Base-by-base conservation (phyloP, 2,113 vertebrate species). In the Apus apus region DNA sequence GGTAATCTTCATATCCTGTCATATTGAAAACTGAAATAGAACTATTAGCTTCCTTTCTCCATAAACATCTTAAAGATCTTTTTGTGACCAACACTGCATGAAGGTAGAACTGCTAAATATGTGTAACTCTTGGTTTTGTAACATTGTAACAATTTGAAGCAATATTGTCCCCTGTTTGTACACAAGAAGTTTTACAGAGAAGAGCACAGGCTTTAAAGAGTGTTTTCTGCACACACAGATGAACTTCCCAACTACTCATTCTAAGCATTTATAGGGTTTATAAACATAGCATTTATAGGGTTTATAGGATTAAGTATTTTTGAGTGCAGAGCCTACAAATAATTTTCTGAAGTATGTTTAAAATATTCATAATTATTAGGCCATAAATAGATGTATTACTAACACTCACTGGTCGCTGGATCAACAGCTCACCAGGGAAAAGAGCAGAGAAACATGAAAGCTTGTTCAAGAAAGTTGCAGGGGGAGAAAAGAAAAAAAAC, bases 311-410 rank as follows among this genome's bases (percentile, higher is more conserved):
- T 95, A 85, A 82, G 36, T 0, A 1, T 77, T 93, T 95, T 82
- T 74, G 68, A 94, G 56, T 79, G 62, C 64, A 85, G 38, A 87
- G 45, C 25, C 80, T 90, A 56, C 66, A 83, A 94, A 93, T 72
- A 91, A 43, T 75, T 95, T 97, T 95, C 76, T 87, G 85, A 94
- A 93, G 48, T 82, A 76, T 2, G 3, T 96, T 96, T 87, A 87
- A 96, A 96, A 93, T 93, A 97, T 96, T 92, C 89, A 89, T 93
- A 93, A 82, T 80, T 46, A 94, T 96, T 96, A 97, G 73, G 56
- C 64, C 91, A 88, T 96, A 95, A 97, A 95, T 92, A 93, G 86
- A 85, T 82, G 26, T 56, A 87, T 91, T 87, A 86, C 91, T 95
- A 94, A 91, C 74, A 89, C 93, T 96, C 92, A 93, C 74, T 95